These are phyloP conservation scores for Megaceryle torquata DNA, from an alignment of 2,113 vertebrate species.

Conservation along the genomic window DNA sequence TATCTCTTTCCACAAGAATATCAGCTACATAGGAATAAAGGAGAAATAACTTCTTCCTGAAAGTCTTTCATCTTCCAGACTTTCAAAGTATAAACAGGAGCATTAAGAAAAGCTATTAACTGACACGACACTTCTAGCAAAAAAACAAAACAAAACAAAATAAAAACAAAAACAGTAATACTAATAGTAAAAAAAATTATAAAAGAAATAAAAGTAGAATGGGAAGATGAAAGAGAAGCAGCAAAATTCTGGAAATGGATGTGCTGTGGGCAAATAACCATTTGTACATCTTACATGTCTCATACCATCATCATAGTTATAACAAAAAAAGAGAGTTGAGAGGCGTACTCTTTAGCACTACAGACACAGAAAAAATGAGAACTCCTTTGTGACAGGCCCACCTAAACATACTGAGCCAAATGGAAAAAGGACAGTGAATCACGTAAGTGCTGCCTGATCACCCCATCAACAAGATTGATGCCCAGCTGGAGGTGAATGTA, in stretches of 20 bases:
- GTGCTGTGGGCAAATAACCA: neutral
- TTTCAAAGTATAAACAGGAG: neutral
- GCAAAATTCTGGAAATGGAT: neutral
- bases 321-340: neutral
- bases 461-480: neutral
- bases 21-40: neutral
- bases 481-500: fast-evolving
- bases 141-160: too few relatives aligned
- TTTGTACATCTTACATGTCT: neutral
- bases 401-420: neutral
- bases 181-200: neutral
- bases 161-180: neutral
- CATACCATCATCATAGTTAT: fast-evolving
- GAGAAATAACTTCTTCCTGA: neutral
- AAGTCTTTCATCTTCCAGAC: neutral
- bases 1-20: neutral
- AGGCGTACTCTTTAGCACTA: neutral
- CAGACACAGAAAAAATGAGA: neutral
- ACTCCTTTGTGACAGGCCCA: neutral
- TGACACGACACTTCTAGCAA: neutral
- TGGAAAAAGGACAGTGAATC: neutral
- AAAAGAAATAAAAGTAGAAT: neutral
- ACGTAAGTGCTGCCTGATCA: neutral
- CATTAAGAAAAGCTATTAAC: neutral
- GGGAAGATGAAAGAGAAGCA: neutral